Conservation (phyloP, 2,113 vertebrate species). For the Colius striatus region DNA sequence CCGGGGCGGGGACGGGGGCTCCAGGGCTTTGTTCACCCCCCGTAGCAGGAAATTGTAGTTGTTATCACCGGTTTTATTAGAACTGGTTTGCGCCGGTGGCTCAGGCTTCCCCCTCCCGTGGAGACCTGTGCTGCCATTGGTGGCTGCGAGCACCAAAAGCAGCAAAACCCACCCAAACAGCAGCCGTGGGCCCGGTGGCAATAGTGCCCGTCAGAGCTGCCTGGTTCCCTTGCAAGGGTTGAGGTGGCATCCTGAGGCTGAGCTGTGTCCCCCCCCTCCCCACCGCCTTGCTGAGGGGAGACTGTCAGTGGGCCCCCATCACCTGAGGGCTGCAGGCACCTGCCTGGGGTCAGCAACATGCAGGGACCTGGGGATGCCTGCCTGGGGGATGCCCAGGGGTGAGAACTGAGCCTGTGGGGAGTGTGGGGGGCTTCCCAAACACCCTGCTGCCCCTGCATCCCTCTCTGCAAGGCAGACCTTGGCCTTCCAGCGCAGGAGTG, state of each 20-base stretch:
- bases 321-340: not conserved
- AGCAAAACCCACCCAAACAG: not conserved
- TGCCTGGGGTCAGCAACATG: not conserved
- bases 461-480: not conserved
- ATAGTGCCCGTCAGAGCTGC: not conserved
- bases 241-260: not conserved
- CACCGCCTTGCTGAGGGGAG: not conserved
- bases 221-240: not conserved
- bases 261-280: too few relatives aligned
- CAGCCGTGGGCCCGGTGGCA: not conserved
- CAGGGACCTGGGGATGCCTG: not conserved
- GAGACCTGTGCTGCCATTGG: not conserved
- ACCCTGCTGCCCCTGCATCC: fast-evolving
- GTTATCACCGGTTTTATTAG: not conserved
- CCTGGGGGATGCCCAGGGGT: not conserved
- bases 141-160: not conserved
- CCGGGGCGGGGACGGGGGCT: not conserved
- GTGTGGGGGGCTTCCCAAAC: not conserved
- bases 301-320: slow-evolving; percentile 2
- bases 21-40: not conserved
- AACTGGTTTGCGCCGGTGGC: slow-evolving; percentile 39
- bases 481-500: not conserved
- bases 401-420: not conserved
- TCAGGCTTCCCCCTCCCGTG: not conserved
- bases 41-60: not conserved